Evolutionary conservation across 2,888 invertebrate species (phyloP).

Genomic region (Rugalucina vietnamica): DNA sequence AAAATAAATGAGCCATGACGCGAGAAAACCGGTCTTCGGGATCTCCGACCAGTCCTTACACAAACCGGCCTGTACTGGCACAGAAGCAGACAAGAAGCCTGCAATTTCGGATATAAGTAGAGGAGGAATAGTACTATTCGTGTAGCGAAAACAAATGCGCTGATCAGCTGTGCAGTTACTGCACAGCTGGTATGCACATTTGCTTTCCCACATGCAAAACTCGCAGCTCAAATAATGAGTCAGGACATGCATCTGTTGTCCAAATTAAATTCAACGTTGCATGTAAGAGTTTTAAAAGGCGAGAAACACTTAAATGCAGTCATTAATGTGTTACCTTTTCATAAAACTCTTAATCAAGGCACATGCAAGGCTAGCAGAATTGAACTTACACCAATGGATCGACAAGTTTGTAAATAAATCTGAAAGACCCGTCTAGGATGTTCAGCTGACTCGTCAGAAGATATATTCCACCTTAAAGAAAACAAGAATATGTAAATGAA

Average conservation of each 20-base stretch:
- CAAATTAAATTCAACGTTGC: neutral
- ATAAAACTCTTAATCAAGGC: neutral
- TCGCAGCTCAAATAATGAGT: neutral
- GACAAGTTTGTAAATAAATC: neutral
- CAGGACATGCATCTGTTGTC: neutral
- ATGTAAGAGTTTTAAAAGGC: neutral
- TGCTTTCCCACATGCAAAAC: neutral
- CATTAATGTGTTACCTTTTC: neutral
- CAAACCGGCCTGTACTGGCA: no score
- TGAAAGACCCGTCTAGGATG: neutral
- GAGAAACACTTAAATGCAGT: neutral
- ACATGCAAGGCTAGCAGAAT: neutral
- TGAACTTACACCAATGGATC: neutral
- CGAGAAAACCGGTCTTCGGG: no score
- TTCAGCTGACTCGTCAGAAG: neutral
- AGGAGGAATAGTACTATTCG: no score
- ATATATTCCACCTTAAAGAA: neutral
- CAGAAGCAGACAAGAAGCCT: no score
- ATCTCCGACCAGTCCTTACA: no score
- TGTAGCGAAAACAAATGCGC: no score
- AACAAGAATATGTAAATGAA: neutral
- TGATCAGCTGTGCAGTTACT: no score
- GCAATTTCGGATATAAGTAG: no score
- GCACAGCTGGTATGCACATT: no score
- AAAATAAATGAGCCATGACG: no score